phyloP scores from a whole-genome alignment of 2,888 invertebrate species.

The Podabrus alpinus region DNA sequence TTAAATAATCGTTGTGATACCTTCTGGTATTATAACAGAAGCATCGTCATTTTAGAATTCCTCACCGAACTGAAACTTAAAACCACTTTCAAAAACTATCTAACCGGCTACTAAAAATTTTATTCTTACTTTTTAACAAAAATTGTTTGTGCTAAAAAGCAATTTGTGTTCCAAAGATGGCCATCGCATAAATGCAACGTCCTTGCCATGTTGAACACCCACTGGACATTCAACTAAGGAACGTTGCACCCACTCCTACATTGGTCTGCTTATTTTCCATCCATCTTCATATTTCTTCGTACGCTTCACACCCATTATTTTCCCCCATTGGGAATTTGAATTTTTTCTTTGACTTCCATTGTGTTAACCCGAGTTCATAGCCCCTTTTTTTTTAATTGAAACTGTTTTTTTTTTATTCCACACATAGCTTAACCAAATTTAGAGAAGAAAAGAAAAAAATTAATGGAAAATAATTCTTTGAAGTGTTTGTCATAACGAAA shows the following conservation, averaged over 20 bases:
- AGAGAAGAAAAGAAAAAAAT: background rate
- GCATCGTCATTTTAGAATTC: background rate
- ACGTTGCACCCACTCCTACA: background rate
- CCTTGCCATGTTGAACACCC: constrained; percentile 1
- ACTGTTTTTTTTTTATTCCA: background rate
- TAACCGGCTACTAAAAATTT: background rate
- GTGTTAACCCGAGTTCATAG: background rate
- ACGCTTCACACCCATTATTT: background rate
- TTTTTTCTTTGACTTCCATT: background rate
- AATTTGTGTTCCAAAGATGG: background rate
- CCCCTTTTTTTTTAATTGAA: background rate
- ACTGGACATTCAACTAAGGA: background rate
- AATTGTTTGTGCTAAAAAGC: background rate
- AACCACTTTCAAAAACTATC: background rate
- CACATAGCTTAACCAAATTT: background rate
- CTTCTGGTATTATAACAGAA: background rate
- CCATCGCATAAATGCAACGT: constrained; percentile 1
- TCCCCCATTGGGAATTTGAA: background rate
- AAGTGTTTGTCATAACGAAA: background rate
- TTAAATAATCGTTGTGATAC: background rate
- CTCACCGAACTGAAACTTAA: no score
- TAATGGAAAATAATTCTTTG: background rate
- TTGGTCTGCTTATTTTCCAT: background rate
- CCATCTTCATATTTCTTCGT: background rate
- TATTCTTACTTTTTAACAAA: background rate